Base-by-base conservation (phyloP, 2,797 vertebrate genomes). In the Gymnodraco acuticeps region DNA sequence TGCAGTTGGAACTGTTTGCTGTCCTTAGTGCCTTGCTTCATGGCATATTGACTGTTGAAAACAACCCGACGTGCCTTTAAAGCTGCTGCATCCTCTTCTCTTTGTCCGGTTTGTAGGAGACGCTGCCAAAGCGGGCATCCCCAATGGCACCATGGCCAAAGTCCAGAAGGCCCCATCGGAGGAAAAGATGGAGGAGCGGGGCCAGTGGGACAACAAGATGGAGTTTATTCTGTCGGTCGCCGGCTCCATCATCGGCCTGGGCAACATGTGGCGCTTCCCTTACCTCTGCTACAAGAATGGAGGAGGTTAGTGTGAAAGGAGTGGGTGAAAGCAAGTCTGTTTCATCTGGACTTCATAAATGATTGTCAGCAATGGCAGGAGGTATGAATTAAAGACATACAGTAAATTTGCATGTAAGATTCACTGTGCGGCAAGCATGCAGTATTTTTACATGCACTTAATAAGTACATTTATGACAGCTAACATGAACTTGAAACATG, bases 221-320 rank as follows among this genome's bases (percentile, higher is more conserved):
- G 98, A 99, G 89, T 99, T 98, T 0, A 75, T 99, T 42, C 88
- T 98, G 58, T 97, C 97, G 0, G 96, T 98, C 11, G 97, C 96
- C 0, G 97, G 98, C 58, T 97, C 97, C 89, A 99, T 98, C 86
- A 94, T 99, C 0, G 98, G 97, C 54, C 91, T 99, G 81, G 98
- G 97, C 42, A 99, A 99, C 1, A 96, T 98, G 90, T 99, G 97
- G 98, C 94, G 97, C 71, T 99, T 99, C 90, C 97, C 97, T 7
- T 98, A 99, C 86, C 96, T 99, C 70, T 99, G 97, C 94, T 99
- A 98, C 94, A 99, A 97, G 92, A 99, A 99, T 0, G 97, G 97
- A 16, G 97, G 97, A 94, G 97, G 97, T 98, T 85, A 96, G 96
- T 73, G 56, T 50, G 16, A 38, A 53, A 50, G 4, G 12, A 33